Percentiles rank a stretch among this genome's conserved stretches.
phyloP scores from a whole-genome alignment of 2,888 invertebrate genomes.

The Zaprionus obscuricornis region DNA sequence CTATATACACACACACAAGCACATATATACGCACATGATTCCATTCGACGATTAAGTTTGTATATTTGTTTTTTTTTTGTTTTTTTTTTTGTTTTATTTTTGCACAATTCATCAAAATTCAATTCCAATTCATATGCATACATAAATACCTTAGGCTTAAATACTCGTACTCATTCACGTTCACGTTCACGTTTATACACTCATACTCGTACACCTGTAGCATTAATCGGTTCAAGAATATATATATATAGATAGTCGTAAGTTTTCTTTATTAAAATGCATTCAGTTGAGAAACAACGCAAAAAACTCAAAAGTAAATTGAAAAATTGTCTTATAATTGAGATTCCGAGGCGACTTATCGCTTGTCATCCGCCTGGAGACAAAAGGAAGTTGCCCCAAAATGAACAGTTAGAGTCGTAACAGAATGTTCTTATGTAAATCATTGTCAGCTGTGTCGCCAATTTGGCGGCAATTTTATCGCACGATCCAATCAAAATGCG shows the following conservation, averaged over 20 bases:
- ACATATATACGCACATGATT: background rate
- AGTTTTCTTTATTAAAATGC: conserved; percentile 55
- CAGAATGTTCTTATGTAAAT: conserved; percentile 62
- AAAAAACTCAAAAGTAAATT: conserved; percentile 48
- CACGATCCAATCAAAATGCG: conserved; percentile 46
- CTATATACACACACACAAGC: background rate
- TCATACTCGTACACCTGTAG: conserved; percentile 75
- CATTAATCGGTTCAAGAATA: conserved; percentile 57
- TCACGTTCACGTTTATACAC: conserved; percentile 36
- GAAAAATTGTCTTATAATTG: conserved; percentile 24
- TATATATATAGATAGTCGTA: conserved; percentile 14
- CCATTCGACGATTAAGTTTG: conserved; percentile 7
- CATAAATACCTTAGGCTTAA: conserved; percentile 32
- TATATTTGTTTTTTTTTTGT: too few relatives aligned
- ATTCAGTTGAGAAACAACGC: conserved; percentile 74
- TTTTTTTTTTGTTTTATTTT: conserved; percentile 29
- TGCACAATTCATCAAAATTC: conserved; percentile 52
- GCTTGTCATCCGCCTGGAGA: conserved; percentile 13
- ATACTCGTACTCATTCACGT: conserved; percentile 30
- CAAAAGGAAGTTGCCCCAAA: conserved; percentile 52
- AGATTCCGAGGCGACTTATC: background rate
- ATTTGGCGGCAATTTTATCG: conserved; percentile 40
- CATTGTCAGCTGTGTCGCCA: conserved; percentile 53
- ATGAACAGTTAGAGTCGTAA: conserved; percentile 52
- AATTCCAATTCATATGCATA: conserved; percentile 47